phyloP scores from a whole-genome alignment of 2,888 invertebrate species.

The Atherix ibis region DNA sequence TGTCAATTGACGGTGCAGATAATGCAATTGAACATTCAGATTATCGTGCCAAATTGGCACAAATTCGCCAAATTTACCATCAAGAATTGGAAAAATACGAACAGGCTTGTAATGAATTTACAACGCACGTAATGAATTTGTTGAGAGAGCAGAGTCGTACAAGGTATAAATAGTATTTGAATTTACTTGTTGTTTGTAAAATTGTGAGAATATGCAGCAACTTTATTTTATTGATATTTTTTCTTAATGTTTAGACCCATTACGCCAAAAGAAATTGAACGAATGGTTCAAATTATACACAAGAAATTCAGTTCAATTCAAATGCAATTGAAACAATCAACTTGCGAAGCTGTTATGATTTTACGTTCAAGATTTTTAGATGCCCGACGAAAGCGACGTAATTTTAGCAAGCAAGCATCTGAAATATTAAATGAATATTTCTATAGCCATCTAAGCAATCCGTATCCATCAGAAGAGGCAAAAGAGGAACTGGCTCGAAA shows the following conservation, averaged over 20 bases:
- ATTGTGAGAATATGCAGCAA: background rate
- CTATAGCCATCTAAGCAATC: conserved; percentile 98
- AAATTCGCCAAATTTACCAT: conserved; percentile 97
- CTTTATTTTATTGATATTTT: background rate
- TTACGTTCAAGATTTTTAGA: conserved; percentile 58
- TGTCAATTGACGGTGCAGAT: conserved; percentile 45
- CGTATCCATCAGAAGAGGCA: conserved; percentile 99
- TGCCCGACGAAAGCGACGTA: conserved; percentile 80
- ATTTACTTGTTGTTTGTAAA: background rate
- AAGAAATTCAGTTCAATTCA: conserved; percentile 96
- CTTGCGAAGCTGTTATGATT: conserved; percentile 99
- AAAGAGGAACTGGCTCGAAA: conserved; percentile 98
- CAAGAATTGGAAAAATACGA: conserved; percentile 99
- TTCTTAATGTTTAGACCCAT: conserved; percentile 51
- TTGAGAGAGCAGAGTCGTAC: conserved; percentile 93
- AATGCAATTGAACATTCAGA: conserved; percentile 99
- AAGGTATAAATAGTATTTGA: conserved; percentile 21
- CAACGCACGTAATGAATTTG: conserved; percentile 99
- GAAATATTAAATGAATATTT: conserved; percentile 99
- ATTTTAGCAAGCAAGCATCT: conserved; percentile 99
- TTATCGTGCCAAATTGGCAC: conserved; percentile 95
- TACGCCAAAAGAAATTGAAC: conserved; percentile 96
- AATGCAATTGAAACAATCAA: conserved; percentile 98
- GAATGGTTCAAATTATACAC: conserved; percentile 97
- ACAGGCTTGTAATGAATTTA: conserved; percentile 99